A percentile compares a stretch with the other conserved stretches of the same genome.
phyloP scores from a whole-genome alignment of 2,113 vertebrate species.

The Potamarius usumacintae region DNA sequence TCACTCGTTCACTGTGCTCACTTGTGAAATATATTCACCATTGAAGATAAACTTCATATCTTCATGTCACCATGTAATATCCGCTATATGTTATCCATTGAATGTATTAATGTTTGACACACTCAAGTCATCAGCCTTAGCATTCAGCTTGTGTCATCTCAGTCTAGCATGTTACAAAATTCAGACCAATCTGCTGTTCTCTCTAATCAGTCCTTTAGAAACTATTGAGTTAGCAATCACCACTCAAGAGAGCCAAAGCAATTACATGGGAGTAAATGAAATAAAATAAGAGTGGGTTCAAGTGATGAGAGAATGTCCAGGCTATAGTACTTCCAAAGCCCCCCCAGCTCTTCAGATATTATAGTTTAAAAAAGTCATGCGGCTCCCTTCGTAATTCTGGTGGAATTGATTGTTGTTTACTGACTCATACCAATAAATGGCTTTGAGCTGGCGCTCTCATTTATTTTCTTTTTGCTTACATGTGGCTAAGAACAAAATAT shows the following conservation, averaged over 20 bases:
- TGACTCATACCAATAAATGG: not conserved
- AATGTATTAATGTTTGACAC: not conserved
- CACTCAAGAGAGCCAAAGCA: slow-evolving; percentile 58
- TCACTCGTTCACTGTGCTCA: no score
- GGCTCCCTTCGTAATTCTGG: not conserved
- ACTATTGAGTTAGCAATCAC: slow-evolving; percentile 60
- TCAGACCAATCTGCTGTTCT: slow-evolving; percentile 21
- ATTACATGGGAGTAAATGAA: slow-evolving; percentile 56
- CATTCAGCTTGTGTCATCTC: slow-evolving; percentile 3
- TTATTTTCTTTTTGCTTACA: slow-evolving; percentile 20
- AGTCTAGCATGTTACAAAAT: slow-evolving; percentile 31
- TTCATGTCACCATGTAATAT: no score
- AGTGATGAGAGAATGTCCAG: slow-evolving; percentile 32
- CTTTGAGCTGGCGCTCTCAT: not conserved
- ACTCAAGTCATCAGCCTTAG: not conserved
- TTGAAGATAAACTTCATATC: no score
- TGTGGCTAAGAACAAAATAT: slow-evolving; percentile 31
- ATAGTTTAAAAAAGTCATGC: not conserved
- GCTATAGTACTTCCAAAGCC: not conserved
- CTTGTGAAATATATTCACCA: no score
- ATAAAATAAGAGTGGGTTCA: slow-evolving; percentile 41
- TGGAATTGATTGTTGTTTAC: not conserved
- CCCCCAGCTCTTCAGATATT: not conserved
- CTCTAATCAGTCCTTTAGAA: slow-evolving; percentile 58
- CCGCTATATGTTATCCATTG: no score